Percentiles rank a stretch among this genome's conserved stretches.
These are phyloP conservation scores for Mycteria americana DNA, from an alignment of 2,797 vertebrate species.

Conservation along the genomic window DNA sequence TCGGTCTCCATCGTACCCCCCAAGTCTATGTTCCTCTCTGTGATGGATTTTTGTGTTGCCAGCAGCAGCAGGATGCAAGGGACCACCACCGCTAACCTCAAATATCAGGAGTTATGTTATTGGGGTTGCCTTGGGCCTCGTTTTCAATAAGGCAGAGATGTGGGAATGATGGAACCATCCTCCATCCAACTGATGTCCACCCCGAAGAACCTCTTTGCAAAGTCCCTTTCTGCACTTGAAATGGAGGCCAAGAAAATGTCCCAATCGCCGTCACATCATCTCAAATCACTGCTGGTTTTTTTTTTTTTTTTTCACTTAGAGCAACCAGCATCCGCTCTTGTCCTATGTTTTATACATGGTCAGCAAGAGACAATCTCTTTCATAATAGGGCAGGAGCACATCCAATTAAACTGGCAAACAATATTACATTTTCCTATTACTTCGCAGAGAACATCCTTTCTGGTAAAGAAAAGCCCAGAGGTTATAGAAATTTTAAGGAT, in stretches of 20 bases:
- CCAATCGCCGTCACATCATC: background rate
- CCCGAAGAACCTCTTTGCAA: background rate
- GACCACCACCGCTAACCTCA: background rate
- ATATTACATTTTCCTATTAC: slow-evolving; percentile 45
- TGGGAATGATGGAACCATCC: accelerated
- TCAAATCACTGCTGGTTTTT: background rate
- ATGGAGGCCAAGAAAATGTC: background rate
- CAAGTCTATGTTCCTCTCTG: background rate
- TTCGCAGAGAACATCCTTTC: background rate
- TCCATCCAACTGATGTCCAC: background rate
- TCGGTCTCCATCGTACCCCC: background rate
- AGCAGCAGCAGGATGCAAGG: background rate
- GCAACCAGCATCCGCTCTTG: background rate
- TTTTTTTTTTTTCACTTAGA: background rate
- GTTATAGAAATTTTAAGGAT: slow-evolving; percentile 19
- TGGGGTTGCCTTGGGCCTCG: background rate
- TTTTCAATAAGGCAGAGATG: background rate
- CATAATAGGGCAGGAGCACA: slow-evolving; percentile 19
- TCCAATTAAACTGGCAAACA: slow-evolving; percentile 61
- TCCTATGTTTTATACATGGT: background rate
- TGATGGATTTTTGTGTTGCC: background rate
- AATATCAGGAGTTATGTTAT: background rate
- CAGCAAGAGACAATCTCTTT: slow-evolving; percentile 47
- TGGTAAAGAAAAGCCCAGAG: slow-evolving; percentile 24
- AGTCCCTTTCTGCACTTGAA: background rate